phyloP scores from a whole-genome alignment of 2,888 invertebrate genomes.

The Rutpela maculata region DNA sequence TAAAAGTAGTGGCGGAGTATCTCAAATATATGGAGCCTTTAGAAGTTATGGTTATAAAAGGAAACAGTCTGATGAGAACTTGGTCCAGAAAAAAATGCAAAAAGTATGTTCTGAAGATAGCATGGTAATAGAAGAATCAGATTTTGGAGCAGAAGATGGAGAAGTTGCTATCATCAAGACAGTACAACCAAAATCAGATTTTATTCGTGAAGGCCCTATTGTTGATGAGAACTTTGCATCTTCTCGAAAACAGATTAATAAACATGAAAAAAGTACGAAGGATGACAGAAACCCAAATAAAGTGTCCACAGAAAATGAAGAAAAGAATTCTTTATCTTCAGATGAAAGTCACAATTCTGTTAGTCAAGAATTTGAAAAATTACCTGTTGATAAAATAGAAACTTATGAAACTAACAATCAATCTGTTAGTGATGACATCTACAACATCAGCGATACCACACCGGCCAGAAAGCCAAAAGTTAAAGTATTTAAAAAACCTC shows the following conservation, averaged over 20 bases:
- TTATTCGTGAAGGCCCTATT: not conserved
- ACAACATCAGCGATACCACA: conserved; percentile 44
- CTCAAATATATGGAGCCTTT: conserved; percentile 71
- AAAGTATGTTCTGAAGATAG: not conserved
- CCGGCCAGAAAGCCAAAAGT: conserved; percentile 12
- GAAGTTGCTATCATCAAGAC: too few relatives aligned
- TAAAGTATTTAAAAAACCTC: conserved; percentile 52
- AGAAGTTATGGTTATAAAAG: conserved; percentile 73
- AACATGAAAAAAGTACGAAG: not conserved
- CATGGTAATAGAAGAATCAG: not conserved
- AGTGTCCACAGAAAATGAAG: not conserved
- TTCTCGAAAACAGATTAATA: not conserved
- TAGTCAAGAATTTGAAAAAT: not conserved
- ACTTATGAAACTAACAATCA: not conserved
- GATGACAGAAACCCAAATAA: not conserved
- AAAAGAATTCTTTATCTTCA: not conserved
- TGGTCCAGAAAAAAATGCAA: conserved; percentile 19
- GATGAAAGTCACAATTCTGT: not conserved
- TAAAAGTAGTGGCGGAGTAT: conserved; percentile 67
- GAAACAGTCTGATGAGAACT: conserved; percentile 60
- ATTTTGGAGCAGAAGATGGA: not conserved
- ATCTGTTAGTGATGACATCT: conserved; percentile 18
- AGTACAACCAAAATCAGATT: not conserved
- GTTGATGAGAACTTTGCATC: not conserved
- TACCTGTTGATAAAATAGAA: not conserved